Percentiles rank a stretch among this genome's conserved stretches.
Evolutionary conservation across 2,797 vertebrate genomes (phyloP).

Genomic region (Erethizon dorsatum): DNA sequence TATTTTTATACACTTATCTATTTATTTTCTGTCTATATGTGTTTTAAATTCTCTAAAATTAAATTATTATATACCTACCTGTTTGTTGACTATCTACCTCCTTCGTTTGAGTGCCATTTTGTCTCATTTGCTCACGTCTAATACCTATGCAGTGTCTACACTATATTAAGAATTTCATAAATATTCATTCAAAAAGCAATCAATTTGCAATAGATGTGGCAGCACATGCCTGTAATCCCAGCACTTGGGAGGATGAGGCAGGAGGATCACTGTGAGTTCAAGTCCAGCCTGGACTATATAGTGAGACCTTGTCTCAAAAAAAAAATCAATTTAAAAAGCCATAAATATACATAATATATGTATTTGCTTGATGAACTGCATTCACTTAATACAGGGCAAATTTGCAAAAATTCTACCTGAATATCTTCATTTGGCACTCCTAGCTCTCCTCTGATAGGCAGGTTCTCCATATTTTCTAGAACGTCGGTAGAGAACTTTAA

Average conservation of each 20-base stretch:
- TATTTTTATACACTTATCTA: neutral
- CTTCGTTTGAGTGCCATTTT: neutral
- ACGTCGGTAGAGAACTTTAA: slow-evolving; percentile 5
- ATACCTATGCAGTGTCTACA: neutral
- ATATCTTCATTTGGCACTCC: slow-evolving; percentile 32
- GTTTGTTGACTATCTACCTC: neutral
- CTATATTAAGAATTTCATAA: neutral
- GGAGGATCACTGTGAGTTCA: neutral
- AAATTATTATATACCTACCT: neutral
- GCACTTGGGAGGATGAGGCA: neutral
- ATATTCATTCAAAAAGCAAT: slow-evolving; percentile 4
- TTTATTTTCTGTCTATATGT: neutral
- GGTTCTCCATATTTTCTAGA: neutral
- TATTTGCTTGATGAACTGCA: neutral
- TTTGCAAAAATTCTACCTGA: slow-evolving; percentile 53
- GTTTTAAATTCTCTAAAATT: slow-evolving; percentile 17
- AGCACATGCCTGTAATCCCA: neutral
- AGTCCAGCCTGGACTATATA: neutral
- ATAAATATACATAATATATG: neutral
- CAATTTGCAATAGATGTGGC: neutral
- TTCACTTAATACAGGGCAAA: neutral
- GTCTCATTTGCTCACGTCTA: neutral
- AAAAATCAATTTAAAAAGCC: neutral
- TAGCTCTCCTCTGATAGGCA: neutral
- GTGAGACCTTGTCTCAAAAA: neutral